These are phyloP conservation scores for Palythoa heliodiscus DNA, from an alignment of 92 coral and sea anemone genomes.

Conservation along the genomic window DNA sequence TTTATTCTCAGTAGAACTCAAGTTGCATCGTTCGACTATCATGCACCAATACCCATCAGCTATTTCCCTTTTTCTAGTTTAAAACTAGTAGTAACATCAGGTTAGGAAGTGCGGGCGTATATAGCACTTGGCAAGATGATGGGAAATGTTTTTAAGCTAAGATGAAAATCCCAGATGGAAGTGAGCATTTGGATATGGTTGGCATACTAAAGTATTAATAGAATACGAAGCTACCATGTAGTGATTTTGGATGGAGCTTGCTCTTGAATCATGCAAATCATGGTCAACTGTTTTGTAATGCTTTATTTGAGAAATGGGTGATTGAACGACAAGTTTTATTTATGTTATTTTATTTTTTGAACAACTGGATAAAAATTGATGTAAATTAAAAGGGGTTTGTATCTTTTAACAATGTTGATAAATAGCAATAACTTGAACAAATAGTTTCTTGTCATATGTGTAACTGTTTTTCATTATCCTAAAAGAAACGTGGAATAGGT, in stretches of 20 bases:
- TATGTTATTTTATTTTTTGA: constrained; percentile 13
- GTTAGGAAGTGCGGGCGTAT: constrained; percentile 25
- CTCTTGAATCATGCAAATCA: neutral
- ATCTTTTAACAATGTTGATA: constrained; percentile 31
- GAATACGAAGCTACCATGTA: neutral
- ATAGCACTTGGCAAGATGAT: constrained; percentile 19
- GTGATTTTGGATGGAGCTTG: neutral
- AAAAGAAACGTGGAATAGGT: constrained; percentile 35
- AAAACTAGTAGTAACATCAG: neutral
- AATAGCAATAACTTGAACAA: constrained; percentile 36
- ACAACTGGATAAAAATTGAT: constrained; percentile 29
- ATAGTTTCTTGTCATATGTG: constrained; percentile 26
- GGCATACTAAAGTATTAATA: constrained; percentile 13
- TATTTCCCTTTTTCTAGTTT: no score
- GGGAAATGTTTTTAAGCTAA: constrained; percentile 30
- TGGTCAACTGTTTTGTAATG: constrained; percentile 4
- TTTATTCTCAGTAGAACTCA: no score
- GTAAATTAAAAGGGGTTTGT: constrained; percentile 37
- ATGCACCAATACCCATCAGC: no score
- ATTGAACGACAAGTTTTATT: constrained; percentile 26
- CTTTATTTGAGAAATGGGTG: constrained; percentile 10
- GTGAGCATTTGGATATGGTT: constrained; percentile 17
- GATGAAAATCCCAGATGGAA: constrained; percentile 12
- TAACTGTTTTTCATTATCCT: constrained; percentile 26
- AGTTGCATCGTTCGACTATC: no score